A percentile compares a stretch with the other conserved stretches of the same genome.
Conservation (phyloP, 2,888 invertebrate genomes). For the Norana najaformis region DNA sequence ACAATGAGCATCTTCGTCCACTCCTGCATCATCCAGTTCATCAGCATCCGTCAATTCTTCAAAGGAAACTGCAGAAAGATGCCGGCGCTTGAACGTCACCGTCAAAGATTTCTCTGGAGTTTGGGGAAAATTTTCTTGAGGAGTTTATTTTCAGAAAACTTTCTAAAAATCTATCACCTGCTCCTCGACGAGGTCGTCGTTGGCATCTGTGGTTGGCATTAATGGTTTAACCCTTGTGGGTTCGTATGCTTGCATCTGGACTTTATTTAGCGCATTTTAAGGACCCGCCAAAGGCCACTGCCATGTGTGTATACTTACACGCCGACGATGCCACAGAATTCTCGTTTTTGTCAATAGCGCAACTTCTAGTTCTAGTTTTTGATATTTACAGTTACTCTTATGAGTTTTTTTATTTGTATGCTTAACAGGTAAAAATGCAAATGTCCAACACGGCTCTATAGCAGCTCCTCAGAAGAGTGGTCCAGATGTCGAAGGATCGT, state of each 20-base stretch:
- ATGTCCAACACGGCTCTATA: not conserved
- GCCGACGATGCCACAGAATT: too few species aligned
- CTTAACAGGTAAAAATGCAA: not conserved
- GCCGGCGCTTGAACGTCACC: not conserved
- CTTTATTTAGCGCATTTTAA: not conserved
- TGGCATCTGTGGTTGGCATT: not conserved
- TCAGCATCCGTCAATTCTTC: not conserved
- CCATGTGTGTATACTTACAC: not conserved
- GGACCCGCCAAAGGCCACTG: not conserved
- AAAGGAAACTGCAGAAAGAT: not conserved
- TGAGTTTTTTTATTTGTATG: not conserved
- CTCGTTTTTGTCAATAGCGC: too few species aligned
- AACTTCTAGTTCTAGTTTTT: not conserved
- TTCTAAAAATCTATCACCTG: not conserved
- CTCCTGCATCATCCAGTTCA: not conserved
- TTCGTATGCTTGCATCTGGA: not conserved
- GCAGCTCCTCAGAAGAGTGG: not conserved
- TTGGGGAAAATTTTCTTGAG: not conserved
- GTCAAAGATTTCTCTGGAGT: not conserved
- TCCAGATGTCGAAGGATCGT: not conserved
- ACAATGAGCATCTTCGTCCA: not conserved
- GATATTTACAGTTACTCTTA: not conserved
- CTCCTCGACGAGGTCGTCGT: not conserved
- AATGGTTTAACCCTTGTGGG: not conserved
- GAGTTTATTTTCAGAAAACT: not conserved